A percentile compares a stretch with the other conserved stretches of the same genome.
These are phyloP conservation scores for Bergia puertoricense DNA, from an alignment of 92 coral and sea anemone species.

Conservation along the genomic window DNA sequence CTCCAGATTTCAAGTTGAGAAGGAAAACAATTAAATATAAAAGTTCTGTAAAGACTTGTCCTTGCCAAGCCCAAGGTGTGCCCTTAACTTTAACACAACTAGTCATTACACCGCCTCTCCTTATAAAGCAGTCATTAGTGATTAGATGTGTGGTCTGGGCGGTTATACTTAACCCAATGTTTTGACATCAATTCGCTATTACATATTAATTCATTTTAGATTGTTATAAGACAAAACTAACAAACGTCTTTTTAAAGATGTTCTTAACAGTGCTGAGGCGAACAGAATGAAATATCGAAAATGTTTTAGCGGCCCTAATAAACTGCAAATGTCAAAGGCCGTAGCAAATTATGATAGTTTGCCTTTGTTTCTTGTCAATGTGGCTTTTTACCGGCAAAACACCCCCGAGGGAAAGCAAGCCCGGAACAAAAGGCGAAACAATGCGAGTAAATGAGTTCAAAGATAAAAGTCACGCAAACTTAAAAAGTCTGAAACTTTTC, in stretches of 20 bases:
- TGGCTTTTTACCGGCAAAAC: conserved; percentile 9
- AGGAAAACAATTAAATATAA: conserved; percentile 6
- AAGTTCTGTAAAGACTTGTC: not conserved
- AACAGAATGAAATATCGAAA: not conserved
- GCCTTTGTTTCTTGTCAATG: not conserved
- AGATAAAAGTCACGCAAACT: conserved; percentile 12
- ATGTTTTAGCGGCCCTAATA: not conserved
- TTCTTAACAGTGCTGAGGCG: not conserved
- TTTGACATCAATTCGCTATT: not conserved
- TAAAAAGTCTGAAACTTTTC: not conserved
- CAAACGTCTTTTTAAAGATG: not conserved
- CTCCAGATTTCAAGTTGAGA: not conserved
- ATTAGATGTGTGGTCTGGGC: not conserved
- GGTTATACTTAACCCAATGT: not conserved
- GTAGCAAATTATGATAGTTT: not conserved
- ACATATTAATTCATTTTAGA: not conserved
- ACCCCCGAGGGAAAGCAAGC: not conserved
- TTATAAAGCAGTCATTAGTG: too few relatives aligned
- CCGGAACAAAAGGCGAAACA: not conserved
- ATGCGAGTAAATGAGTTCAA: not conserved
- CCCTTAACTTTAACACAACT: not conserved
- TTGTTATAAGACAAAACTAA: not conserved
- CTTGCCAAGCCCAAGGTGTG: not conserved
- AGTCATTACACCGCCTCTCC: not conserved
- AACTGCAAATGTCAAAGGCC: conserved; percentile 20